Conservation (phyloP, 92 coral and sea anemone species). For the Porites rus region DNA sequence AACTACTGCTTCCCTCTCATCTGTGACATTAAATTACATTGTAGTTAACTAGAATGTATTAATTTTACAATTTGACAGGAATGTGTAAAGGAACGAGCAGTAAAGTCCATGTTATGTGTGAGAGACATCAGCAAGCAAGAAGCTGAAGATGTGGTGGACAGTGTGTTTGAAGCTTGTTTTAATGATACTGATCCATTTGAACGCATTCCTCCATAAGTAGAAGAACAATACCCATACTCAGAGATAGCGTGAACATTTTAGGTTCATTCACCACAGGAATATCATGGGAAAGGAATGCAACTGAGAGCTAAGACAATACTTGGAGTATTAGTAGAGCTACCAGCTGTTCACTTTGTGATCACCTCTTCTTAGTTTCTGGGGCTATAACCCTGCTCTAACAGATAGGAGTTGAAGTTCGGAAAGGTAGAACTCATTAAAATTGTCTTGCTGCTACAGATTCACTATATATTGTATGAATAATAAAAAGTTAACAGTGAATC, state of each 20-base stretch:
- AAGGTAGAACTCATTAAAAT: too few species aligned
- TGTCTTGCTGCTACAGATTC: too few species aligned
- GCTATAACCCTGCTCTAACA: background rate
- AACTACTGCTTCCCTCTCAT: background rate
- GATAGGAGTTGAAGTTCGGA: background rate
- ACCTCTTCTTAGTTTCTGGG: background rate
- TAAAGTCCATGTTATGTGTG: conserved; percentile 93
- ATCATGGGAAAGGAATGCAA: background rate
- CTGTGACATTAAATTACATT: too few species aligned
- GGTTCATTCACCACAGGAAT: background rate
- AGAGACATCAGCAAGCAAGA: conserved; percentile 88
- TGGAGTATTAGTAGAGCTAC: too few species aligned
- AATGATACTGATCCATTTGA: conserved; percentile 99
- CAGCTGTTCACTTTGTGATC: too few species aligned
- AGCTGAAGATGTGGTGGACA: conserved; percentile 89
- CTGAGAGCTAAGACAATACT: background rate
- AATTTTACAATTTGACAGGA: conserved; percentile 54
- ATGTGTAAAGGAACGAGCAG: conserved; percentile 94
- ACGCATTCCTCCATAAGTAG: conserved; percentile 87
- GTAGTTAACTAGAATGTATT: background rate
- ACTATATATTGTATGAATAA: too few species aligned
- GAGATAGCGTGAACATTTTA: background rate
- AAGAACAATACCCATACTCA: background rate
- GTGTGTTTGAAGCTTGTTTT: conserved; percentile 96
- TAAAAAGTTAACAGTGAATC: too few species aligned